phyloP scores from a whole-genome alignment of 30 jellyfish, hydroid and myxozoan genomes.

The Aurelia sp. region DNA sequence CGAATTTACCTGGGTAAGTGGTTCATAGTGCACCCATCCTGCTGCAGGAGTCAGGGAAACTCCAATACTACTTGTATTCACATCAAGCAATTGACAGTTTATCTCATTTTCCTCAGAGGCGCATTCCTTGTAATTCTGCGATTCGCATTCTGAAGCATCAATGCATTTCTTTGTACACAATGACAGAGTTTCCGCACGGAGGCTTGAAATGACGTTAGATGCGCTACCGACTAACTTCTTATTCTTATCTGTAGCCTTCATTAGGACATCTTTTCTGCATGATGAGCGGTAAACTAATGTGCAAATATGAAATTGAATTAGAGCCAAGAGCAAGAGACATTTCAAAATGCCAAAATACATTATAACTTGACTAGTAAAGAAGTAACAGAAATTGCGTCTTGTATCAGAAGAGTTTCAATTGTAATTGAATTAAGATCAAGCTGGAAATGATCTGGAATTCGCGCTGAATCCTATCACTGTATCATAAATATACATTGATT shows the following conservation, averaged over 20 bases:
- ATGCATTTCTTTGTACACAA: neutral
- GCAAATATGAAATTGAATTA: no score
- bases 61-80: neutral
- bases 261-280: neutral
- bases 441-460: no score
- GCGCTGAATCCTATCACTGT: no score
- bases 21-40: conserved; percentile 1
- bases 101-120: neutral
- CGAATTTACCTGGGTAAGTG: neutral
- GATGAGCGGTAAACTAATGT: neutral
- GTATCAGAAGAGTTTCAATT: no score
- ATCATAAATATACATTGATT: no score
- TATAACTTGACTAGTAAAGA: no score
- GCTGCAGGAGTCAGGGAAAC: neutral
- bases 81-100: neutral
- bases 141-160: neutral
- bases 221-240: neutral
- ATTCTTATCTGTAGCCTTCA: neutral
- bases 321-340: no score
- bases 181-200: neutral
- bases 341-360: no score
- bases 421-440: no score
- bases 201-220: neutral
- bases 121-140: neutral
- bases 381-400: no score